A percentile compares a stretch with the other conserved stretches of the same genome.
phyloP scores from a whole-genome alignment of 2,888 invertebrate species.

The Sipha maydis region DNA sequence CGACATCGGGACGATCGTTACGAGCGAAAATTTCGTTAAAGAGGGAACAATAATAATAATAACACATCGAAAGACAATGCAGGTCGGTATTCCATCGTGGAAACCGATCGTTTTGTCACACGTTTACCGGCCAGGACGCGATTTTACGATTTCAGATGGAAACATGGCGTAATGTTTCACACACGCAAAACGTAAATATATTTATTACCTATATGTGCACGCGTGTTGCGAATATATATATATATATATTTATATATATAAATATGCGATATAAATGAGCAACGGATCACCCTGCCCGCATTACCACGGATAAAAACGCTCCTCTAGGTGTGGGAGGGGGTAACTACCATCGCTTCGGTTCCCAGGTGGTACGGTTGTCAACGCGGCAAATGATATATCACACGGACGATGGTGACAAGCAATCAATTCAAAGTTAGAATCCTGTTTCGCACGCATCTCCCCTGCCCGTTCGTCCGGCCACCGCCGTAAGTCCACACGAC shows the following conservation, averaged over 20 bases:
- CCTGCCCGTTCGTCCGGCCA: neutral
- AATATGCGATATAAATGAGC: neutral
- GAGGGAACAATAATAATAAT: too few relatives aligned
- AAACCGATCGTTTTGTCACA: too few relatives aligned
- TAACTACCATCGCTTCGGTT: neutral
- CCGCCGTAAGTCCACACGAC: neutral
- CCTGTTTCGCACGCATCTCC: neutral
- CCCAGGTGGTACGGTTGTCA: slow-evolving; percentile 58
- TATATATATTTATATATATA: too few relatives aligned
- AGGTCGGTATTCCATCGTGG: too few relatives aligned
- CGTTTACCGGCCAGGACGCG: too few relatives aligned
- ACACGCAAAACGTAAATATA: neutral
- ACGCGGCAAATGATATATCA: slow-evolving; percentile 51
- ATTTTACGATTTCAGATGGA: too few relatives aligned
- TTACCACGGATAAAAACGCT: neutral
- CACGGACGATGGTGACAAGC: slow-evolving; percentile 53
- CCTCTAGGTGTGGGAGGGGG: neutral
- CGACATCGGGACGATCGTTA: too few relatives aligned
- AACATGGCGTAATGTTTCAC: too few relatives aligned
- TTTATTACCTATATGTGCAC: neutral
- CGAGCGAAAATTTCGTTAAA: too few relatives aligned
- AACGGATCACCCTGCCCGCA: neutral
- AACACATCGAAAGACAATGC: too few relatives aligned
- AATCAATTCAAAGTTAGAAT: slow-evolving; percentile 59
- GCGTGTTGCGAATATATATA: too few relatives aligned